Evolutionary conservation across 1,140 invertebrate species (phyloP).

Genomic region (Lepidostoma basale): DNA sequence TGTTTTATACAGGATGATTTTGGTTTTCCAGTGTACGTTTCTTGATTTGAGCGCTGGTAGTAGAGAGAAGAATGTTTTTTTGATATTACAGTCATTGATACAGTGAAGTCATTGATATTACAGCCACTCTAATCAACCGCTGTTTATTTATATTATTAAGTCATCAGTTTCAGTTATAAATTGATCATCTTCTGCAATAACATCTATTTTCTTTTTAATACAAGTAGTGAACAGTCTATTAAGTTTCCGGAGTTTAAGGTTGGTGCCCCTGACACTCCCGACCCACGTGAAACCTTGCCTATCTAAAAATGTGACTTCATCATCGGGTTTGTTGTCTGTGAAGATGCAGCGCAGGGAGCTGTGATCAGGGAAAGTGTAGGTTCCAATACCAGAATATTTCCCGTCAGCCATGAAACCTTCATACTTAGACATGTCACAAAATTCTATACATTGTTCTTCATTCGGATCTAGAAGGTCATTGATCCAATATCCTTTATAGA

Average conservation of each 20-base stretch:
- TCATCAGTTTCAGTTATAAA: no score
- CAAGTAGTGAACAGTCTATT: conserved; percentile 4
- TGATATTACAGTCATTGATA: no score
- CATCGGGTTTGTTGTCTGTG: neutral
- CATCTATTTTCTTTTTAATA: neutral
- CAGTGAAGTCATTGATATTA: no score
- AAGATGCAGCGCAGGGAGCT: neutral
- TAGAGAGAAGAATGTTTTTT: no score
- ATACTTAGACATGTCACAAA: conserved; percentile 48
- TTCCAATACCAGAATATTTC: neutral
- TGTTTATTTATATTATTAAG: no score
- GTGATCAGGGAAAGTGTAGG: conserved; percentile 4
- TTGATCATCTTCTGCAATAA: neutral
- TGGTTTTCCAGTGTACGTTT: no score
- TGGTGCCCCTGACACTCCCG: neutral
- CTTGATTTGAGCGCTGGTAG: no score
- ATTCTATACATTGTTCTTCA: conserved; percentile 49
- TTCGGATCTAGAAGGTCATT: conserved; percentile 48
- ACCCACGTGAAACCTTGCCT: neutral
- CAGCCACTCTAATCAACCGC: no score
- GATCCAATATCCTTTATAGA: conserved; percentile 52
- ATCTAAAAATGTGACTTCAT: neutral
- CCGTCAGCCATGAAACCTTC: neutral
- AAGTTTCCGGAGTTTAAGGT: neutral
- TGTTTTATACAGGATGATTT: no score